Conservation (phyloP, 2,797 vertebrate species). For the Macroramphosus scolopax region DNA sequence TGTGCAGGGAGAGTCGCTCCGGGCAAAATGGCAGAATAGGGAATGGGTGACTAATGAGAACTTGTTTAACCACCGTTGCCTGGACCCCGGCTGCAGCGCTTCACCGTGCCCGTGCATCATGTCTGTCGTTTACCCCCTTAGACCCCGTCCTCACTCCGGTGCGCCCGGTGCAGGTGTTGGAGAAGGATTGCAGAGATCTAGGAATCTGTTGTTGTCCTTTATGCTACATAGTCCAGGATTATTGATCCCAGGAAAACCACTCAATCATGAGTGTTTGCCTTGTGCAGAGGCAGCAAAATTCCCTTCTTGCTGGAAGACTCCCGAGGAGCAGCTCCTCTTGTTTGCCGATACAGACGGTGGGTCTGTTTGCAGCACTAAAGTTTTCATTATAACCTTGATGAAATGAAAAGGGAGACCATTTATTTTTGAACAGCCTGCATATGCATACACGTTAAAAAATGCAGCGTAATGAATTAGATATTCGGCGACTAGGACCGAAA, state of each 20-base stretch:
- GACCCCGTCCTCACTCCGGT: conserved; percentile 30
- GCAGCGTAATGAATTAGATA: too few relatives aligned
- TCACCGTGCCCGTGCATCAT: conserved; percentile 58
- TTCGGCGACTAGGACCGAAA: too few relatives aligned
- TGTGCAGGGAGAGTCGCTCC: conserved; percentile 41
- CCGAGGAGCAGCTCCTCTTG: conserved; percentile 4
- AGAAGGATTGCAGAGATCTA: conserved; percentile 43
- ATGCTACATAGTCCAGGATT: conserved; percentile 56
- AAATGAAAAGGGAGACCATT: background rate
- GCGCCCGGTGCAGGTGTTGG: conserved; percentile 34
- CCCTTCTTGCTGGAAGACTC: conserved; percentile 33
- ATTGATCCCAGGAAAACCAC: conserved; percentile 65
- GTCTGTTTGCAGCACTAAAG: background rate
- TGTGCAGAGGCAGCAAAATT: conserved; percentile 60
- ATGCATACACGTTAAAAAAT: too few relatives aligned
- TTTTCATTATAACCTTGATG: conserved; percentile 1
- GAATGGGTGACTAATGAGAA: conserved; percentile 71
- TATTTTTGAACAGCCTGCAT: background rate
- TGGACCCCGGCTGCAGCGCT: conserved; percentile 47
- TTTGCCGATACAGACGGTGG: conserved; percentile 12
- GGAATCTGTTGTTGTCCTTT: conserved; percentile 65
- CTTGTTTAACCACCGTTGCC: conserved; percentile 58
- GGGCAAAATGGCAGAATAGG: conserved; percentile 48
- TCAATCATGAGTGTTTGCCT: conserved; percentile 66
- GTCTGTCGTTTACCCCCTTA: conserved; percentile 41